A percentile compares a stretch with the other conserved stretches of the same genome.
Evolutionary conservation across 1,140 invertebrate species (phyloP).

Genomic region (Ceratina calcarata): DNA sequence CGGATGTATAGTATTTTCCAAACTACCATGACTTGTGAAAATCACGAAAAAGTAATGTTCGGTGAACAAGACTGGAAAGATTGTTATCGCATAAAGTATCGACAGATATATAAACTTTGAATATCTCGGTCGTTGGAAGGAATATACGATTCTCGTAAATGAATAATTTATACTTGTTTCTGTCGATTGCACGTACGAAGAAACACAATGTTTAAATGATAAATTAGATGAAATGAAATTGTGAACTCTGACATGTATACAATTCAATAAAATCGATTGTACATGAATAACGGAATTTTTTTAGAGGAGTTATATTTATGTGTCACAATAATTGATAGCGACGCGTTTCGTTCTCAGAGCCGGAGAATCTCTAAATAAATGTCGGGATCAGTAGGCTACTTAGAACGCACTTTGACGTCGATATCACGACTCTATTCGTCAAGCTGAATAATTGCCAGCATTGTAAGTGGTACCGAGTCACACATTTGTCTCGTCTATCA

Average conservation of each 20-base stretch:
- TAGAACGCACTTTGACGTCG: background rate
- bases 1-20: conserved; percentile 20
- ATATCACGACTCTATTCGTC: background rate
- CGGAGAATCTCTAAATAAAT: conserved; percentile 37
- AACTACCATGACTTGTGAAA: background rate
- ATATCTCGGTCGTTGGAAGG: background rate
- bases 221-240: no score
- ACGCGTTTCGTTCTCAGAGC: background rate
- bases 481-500: background rate
- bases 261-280: no score
- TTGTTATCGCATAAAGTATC: background rate
- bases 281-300: no score
- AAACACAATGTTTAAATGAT: no score
- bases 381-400: conserved; percentile 33
- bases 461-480: background rate
- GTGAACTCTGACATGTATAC: no score
- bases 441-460: background rate
- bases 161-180: no score
- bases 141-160: no score
- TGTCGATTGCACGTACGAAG: no score
- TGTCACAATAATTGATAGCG: no score
- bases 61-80: background rate
- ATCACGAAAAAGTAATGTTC: background rate
- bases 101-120: background rate
- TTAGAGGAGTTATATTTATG: no score